These are phyloP conservation scores for Chionoecetes opilio DNA, from an alignment of 1,140 invertebrate species.

Conservation along the genomic window DNA sequence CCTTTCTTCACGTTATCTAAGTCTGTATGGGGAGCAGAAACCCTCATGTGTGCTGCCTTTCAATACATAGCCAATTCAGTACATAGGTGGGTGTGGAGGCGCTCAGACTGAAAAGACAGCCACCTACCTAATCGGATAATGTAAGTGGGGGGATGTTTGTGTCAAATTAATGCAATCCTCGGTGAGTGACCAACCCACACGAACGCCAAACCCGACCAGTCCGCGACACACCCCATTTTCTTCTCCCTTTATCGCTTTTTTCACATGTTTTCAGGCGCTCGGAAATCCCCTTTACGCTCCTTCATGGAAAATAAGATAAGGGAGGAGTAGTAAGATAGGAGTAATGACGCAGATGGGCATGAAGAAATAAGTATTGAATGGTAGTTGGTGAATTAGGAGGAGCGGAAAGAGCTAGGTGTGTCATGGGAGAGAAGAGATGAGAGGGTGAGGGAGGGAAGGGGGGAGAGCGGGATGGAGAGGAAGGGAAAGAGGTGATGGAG, in stretches of 20 bases:
- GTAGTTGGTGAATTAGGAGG: not conserved
- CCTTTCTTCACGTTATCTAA: not conserved
- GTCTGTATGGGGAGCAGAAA: too few relatives aligned
- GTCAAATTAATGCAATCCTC: slow-evolving; percentile 17
- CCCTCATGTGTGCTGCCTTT: too few relatives aligned
- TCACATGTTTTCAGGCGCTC: not conserved
- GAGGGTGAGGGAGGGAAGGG: too few relatives aligned
- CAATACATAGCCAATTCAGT: too few relatives aligned
- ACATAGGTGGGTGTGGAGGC: too few relatives aligned
- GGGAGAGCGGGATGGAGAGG: too few relatives aligned
- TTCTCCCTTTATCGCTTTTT: not conserved
- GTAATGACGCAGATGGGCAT: not conserved
- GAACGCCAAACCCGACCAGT: too few relatives aligned
- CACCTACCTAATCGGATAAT: too few relatives aligned
- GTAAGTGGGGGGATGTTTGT: not conserved
- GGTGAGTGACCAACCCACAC: not conserved
- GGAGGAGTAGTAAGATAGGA: not conserved
- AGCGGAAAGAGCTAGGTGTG: not conserved
- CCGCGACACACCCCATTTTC: not conserved
- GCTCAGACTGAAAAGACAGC: too few relatives aligned
- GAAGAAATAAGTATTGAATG: not conserved
- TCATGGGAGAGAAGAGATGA: too few relatives aligned
- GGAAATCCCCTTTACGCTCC: too few relatives aligned
- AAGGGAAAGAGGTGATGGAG: too few relatives aligned
- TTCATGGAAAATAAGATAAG: not conserved